Conservation (phyloP, 2,797 vertebrate species). For the Betta splendens region DNA sequence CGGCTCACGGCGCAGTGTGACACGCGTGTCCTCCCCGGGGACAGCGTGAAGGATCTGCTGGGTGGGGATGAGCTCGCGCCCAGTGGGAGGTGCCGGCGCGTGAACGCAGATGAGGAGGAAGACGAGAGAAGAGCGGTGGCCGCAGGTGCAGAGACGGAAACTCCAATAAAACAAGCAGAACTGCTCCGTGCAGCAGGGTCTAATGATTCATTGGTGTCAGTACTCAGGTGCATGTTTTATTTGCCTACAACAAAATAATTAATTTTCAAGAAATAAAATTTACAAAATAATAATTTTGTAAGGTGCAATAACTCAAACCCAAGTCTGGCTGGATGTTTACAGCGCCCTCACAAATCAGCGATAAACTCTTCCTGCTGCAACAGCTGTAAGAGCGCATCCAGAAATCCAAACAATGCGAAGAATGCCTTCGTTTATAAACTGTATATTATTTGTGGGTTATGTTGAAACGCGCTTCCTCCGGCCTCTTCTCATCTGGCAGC, state of each 20-base stretch:
- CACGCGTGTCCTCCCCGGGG: slow-evolving; percentile 29
- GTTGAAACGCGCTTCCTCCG: slow-evolving; percentile 6
- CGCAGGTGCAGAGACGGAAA: slow-evolving; percentile 68
- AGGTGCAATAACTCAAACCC: too few relatives aligned
- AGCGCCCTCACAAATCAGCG: background rate
- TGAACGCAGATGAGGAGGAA: slow-evolving; percentile 49
- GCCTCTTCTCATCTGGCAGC: slow-evolving; percentile 9
- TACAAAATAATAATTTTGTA: too few relatives aligned
- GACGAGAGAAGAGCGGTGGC: slow-evolving; percentile 43
- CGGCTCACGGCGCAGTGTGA: slow-evolving; percentile 67
- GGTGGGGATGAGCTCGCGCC: slow-evolving; percentile 46
- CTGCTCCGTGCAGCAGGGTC: slow-evolving; percentile 4
- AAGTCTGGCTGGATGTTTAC: background rate
- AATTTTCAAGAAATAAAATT: too few relatives aligned
- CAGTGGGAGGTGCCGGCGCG: slow-evolving; percentile 41
- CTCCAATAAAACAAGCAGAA: slow-evolving; percentile 55
- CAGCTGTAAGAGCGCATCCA: background rate
- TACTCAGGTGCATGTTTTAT: too few relatives aligned
- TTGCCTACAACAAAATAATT: too few relatives aligned
- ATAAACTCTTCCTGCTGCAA: background rate
- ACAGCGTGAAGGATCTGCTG: slow-evolving; percentile 26
- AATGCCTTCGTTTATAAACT: background rate
- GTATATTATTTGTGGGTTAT: background rate
- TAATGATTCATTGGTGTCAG: too few relatives aligned
- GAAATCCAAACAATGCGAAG: background rate